Conservation (phyloP, 1,140 invertebrate genomes). For the Rhyacophila brunnea region DNA sequence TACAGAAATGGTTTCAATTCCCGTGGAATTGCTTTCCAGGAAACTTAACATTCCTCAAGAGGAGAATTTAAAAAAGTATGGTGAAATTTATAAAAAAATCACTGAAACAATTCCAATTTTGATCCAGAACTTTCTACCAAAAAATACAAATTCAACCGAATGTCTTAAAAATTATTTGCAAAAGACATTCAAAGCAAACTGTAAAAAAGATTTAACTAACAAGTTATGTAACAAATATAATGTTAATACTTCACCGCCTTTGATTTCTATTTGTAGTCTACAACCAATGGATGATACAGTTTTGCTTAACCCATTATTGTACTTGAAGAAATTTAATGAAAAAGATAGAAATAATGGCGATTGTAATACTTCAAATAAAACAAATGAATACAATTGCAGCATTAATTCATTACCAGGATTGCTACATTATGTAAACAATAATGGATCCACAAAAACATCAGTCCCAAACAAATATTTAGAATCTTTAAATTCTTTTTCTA, state of each 20-base stretch:
- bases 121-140: slow-evolving; percentile 6
- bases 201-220: not conserved
- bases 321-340: slow-evolving; percentile 8
- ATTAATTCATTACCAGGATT: not conserved
- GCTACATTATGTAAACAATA: not conserved
- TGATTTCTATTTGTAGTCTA: not conserved
- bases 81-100: slow-evolving; percentile 15
- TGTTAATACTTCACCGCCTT: too few relatives aligned
- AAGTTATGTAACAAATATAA: too few relatives aligned
- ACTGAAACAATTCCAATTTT: not conserved
- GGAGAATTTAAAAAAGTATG: not conserved
- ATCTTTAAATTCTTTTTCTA: not conserved
- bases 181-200: not conserved
- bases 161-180: slow-evolving; percentile 6
- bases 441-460: slow-evolving; percentile 1
- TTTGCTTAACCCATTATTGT: slow-evolving; percentile 14
- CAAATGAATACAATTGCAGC: not conserved
- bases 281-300: not conserved
- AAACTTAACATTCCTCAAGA: too few relatives aligned
- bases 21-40: too few relatives aligned
- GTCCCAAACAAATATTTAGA: slow-evolving; percentile 3
- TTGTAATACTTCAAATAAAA: not conserved
- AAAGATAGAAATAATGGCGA: not conserved
- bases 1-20: not conserved
- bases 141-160: not conserved